These are phyloP conservation scores for Xanthia icteritia DNA, from an alignment of 2,888 invertebrate species.

Conservation along the genomic window DNA sequence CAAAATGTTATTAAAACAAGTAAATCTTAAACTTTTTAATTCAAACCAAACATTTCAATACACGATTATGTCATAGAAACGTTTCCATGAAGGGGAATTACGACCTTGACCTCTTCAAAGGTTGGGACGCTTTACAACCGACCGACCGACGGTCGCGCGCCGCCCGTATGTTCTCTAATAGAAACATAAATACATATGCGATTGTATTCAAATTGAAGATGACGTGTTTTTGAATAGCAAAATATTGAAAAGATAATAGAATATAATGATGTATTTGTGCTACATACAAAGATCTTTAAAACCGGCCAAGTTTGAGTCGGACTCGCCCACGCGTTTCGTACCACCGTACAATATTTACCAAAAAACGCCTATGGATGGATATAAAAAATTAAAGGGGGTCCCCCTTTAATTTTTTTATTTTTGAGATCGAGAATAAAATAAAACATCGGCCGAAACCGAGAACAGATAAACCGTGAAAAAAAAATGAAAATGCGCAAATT, in stretches of 20 bases:
- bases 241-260: background rate
- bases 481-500: no score
- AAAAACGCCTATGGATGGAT: no score
- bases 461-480: no score
- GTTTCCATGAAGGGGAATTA: slow-evolving; percentile 16
- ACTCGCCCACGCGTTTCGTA: no score
- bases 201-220: slow-evolving; percentile 33
- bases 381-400: no score
- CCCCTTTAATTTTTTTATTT: no score
- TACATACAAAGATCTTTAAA: no score
- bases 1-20: background rate
- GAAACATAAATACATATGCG: slow-evolving; percentile 7
- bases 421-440: no score
- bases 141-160: background rate
- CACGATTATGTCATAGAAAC: slow-evolving; percentile 38
- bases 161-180: background rate
- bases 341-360: no score
- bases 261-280: background rate
- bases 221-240: slow-evolving; percentile 1
- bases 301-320: no score
- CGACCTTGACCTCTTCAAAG: slow-evolving; percentile 33
- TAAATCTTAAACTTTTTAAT: slow-evolving; percentile 6
- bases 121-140: slow-evolving; percentile 9
- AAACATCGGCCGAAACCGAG: no score
- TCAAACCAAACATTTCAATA: background rate